Percentiles rank a stretch among this genome's conserved stretches.
phyloP scores from a whole-genome alignment of 1,140 invertebrate species.

The Anastrepha ludens region DNA sequence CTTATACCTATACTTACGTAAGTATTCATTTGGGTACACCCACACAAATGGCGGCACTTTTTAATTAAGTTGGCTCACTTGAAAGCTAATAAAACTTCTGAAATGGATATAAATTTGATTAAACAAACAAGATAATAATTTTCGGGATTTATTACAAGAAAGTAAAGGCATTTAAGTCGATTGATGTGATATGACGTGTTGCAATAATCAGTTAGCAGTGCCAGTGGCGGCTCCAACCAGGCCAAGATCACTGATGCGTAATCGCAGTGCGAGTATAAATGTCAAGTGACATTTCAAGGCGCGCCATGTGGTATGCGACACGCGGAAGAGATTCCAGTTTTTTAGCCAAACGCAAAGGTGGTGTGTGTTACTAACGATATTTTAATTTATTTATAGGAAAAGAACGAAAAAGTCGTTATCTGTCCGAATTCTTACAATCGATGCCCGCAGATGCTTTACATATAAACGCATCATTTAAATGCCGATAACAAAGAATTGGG shows the following conservation, averaged over 20 bases:
- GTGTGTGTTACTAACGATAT: not conserved
- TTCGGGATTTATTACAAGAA: constrained; percentile 47
- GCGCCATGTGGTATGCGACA: not conserved
- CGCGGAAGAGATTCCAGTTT: not conserved
- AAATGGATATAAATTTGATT: constrained; percentile 50
- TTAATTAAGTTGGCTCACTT: constrained; percentile 30
- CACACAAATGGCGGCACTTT: constrained; percentile 2
- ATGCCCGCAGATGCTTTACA: not conserved
- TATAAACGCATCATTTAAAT: constrained; percentile 26
- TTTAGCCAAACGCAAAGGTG: constrained; percentile 9
- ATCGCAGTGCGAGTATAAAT: not conserved
- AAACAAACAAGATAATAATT: constrained; percentile 48
- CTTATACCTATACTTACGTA: not conserved
- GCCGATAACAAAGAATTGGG: constrained; percentile 1
- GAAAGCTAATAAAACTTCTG: constrained; percentile 36
- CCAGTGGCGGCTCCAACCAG: not conserved
- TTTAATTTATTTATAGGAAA: not conserved
- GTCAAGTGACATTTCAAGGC: not conserved
- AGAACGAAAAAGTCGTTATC: constrained; percentile 10
- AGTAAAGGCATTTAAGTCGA: not conserved
- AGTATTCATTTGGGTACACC: not conserved
- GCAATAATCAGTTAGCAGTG: not conserved
- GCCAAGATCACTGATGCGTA: constrained; percentile 44
- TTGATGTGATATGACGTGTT: constrained; percentile 30
- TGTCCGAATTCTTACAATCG: constrained; percentile 41